These are phyloP conservation scores for Rhinopomastus cyanomelas DNA, from an alignment of 2,113 vertebrate species.

Conservation along the genomic window DNA sequence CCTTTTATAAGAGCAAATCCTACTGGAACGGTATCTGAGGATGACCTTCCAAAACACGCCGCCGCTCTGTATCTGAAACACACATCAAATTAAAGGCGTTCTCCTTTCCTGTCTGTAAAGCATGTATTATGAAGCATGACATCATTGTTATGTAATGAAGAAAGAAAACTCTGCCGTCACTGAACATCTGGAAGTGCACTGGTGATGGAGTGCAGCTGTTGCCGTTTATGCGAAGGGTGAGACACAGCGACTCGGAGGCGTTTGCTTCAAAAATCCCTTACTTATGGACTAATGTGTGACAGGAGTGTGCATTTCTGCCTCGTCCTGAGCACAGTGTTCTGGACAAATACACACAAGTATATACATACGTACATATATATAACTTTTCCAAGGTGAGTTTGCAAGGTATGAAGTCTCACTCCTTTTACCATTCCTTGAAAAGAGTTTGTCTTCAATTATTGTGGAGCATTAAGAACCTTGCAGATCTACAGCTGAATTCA, in stretches of 20 bases:
- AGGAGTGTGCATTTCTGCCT: background rate
- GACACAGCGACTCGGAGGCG: background rate
- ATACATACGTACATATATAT: background rate
- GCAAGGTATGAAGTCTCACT: background rate
- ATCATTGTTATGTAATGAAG: conserved; percentile 15
- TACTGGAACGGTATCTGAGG: background rate
- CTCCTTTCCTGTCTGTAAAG: background rate
- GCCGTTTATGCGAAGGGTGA: background rate
- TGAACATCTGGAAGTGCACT: conserved; percentile 18
- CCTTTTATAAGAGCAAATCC: background rate
- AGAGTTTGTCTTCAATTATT: background rate
- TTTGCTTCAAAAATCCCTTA: background rate
- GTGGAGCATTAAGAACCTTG: background rate
- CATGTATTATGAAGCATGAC: background rate
- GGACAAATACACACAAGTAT: background rate
- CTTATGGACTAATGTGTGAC: background rate
- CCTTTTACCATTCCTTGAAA: background rate
- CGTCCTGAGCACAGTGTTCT: background rate
- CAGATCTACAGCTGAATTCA: background rate
- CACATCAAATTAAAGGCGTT: background rate
- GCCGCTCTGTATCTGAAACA: background rate
- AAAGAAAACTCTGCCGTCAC: background rate
- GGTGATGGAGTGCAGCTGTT: conserved; percentile 4
- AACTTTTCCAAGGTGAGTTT: background rate
- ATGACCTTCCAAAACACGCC: conserved; percentile 8